Evolutionary conservation across 2,888 invertebrate genomes (phyloP), one percentile per base, ranked within the genome.

Genomic region (Himalopsyche anomala): DNA sequence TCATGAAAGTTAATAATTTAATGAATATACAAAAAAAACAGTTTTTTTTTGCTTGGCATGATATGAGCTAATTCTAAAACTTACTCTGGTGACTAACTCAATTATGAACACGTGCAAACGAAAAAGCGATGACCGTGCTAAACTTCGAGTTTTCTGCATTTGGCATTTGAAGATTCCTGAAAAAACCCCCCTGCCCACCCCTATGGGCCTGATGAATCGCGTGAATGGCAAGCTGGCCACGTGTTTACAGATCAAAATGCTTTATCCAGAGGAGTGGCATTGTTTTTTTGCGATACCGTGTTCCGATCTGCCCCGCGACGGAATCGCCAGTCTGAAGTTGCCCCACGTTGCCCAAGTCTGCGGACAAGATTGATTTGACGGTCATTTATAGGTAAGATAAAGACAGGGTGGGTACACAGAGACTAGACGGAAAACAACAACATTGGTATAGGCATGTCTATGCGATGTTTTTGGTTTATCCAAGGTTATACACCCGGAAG

Each of bases 231-330:
- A 4, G 62, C 62, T 19, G 62, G 62, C 62, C 62, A 62, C 62
- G 62, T 62, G 62, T 62, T 62, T 28, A 28, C 62, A 19, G 62
- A 62, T 62, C 62, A 62, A 62, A 51, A 62, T 62, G 62, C 62
- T 28, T 28, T 19, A 62, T 62, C 62, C 6, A 62, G 62, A n/a
- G 51, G 62, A 62, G 62, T 19, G 62, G 9, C 19, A 15, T 19
- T 62, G 8, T 45, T 45, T 62, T 19, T 62, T 56, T 5, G 0
- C 56, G 55, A 56, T 56, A 56, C 56, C 17, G 19, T 62, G 28
- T 62, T n/a, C 19, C 19, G 62, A 62, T n/a, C 62, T 62, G 9
- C 19, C 62, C 19, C 62, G 19, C 19, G 4, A n/a, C 19, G 62
- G 62, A 4, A 51, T 51, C 51, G 15, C 51, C 15, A 15, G 51